Percentiles rank a stretch among this genome's conserved stretches.
Evolutionary conservation across 2,888 invertebrate species (phyloP).

Genomic region (Thumatha senex): DNA sequence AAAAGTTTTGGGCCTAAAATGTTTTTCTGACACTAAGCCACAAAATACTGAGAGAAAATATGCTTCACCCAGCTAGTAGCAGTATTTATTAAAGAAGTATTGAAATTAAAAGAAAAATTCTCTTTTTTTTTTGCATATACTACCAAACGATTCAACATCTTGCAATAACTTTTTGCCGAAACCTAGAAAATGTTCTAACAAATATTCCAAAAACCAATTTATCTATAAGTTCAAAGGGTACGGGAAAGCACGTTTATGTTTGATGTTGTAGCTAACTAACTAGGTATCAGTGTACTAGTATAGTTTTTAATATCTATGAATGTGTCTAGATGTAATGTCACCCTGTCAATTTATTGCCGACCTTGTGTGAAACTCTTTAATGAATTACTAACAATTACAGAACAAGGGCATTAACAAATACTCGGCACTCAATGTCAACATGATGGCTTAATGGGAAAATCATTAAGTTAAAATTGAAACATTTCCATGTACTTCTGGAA

Average conservation of each 20-base stretch:
- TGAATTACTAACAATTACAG: constrained; percentile 1
- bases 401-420: constrained; percentile 4
- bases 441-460: neutral
- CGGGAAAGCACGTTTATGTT: neutral
- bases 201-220: too few relatives aligned
- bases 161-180: too few relatives aligned
- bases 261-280: neutral
- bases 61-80: too few relatives aligned
- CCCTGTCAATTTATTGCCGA: neutral
- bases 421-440: neutral
- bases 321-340: neutral
- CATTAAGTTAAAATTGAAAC: neutral
- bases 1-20: neutral
- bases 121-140: too few relatives aligned
- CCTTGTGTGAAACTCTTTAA: constrained; percentile 3
- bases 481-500: neutral
- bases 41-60: too few relatives aligned
- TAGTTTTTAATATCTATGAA: neutral
- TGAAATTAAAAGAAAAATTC: too few relatives aligned
- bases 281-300: neutral
- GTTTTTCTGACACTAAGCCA: neutral
- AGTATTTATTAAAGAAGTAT: too few relatives aligned
- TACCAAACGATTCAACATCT: too few relatives aligned
- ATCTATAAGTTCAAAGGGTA: neutral
- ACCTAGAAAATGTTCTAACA: too few relatives aligned